phyloP scores from a whole-genome alignment of 2,888 invertebrate species.

The Drosophila fulvimacula region DNA sequence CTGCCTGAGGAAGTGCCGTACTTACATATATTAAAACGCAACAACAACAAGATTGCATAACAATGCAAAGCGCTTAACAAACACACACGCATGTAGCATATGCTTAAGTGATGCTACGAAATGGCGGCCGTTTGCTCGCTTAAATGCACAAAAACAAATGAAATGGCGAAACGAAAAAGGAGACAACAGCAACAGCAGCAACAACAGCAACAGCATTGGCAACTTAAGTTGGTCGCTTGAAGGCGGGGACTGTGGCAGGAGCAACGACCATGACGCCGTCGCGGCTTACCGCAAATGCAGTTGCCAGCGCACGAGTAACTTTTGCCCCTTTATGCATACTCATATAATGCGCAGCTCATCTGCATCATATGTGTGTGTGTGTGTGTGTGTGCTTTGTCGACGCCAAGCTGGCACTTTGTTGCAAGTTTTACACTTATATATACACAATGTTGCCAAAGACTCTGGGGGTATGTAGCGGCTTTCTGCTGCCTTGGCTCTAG shows the following conservation, averaged over 20 bases:
- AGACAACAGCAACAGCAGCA: conserved; percentile 12
- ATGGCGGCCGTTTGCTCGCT: conserved; percentile 47
- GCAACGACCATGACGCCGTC: conserved; percentile 63
- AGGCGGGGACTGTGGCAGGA: conserved; percentile 18
- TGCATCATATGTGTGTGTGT: conserved; percentile 51
- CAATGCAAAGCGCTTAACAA: conserved; percentile 71
- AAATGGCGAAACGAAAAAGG: conserved; percentile 19
- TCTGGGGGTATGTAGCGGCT: conserved; percentile 12
- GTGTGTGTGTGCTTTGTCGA: conserved; percentile 14
- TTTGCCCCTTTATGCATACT: conserved; percentile 60
- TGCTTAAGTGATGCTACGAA: conserved; percentile 56
- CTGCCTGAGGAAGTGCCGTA: conserved; percentile 63
- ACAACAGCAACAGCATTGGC: conserved; percentile 13
- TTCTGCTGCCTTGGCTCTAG: conserved; percentile 35
- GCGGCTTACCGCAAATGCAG: conserved; percentile 73
- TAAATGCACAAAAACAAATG: conserved; percentile 58
- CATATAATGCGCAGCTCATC: conserved; percentile 65
- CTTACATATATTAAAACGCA: conserved; percentile 72
- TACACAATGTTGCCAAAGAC: conserved; percentile 53
- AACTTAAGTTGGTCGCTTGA: conserved; percentile 25
- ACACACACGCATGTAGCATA: conserved; percentile 52
- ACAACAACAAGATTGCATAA: conserved; percentile 43
- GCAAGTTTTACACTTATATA: conserved; percentile 40
- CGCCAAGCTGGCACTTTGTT: conserved; percentile 45
- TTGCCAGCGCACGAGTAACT: conserved; percentile 69